A percentile compares a stretch with the other conserved stretches of the same genome.
These are phyloP conservation scores for Drosophila subpulchrella DNA, from an alignment of 1,140 invertebrate genomes.

Conservation along the genomic window DNA sequence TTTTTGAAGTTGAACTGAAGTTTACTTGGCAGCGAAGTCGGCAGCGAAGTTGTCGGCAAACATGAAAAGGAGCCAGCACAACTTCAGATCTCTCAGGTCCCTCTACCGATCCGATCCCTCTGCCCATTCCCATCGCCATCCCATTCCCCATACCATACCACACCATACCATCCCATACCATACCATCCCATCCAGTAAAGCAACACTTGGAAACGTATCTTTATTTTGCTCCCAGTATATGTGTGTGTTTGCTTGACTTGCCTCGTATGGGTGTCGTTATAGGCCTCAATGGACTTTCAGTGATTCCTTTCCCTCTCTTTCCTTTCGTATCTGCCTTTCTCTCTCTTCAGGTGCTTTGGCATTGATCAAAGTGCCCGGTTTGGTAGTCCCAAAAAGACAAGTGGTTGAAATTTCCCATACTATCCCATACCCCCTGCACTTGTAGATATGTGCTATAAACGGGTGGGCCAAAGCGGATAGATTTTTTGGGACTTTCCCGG, in stretches of 20 bases:
- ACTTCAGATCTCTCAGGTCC: slow-evolving; percentile 67
- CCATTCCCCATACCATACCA: slow-evolving; percentile 7
- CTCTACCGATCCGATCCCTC: slow-evolving; percentile 32
- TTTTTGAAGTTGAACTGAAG: slow-evolving; percentile 77
- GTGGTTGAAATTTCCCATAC: slow-evolving; percentile 74
- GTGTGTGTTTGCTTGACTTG: slow-evolving; percentile 27
- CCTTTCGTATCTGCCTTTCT: slow-evolving; percentile 1
- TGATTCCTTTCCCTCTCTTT: slow-evolving; percentile 61
- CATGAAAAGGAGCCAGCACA: slow-evolving; percentile 72
- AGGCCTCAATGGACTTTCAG: slow-evolving; percentile 79
- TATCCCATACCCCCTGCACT: background rate
- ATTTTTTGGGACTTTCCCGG: background rate
- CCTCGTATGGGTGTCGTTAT: slow-evolving; percentile 65
- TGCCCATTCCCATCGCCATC: slow-evolving; percentile 1
- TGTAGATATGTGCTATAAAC: background rate
- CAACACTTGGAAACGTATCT: slow-evolving; percentile 79
- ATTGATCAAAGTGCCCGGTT: slow-evolving; percentile 75
- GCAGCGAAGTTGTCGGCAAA: slow-evolving; percentile 72
- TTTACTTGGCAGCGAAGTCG: slow-evolving; percentile 69
- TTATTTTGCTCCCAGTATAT: slow-evolving; percentile 68
- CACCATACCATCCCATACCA: slow-evolving; percentile 4
- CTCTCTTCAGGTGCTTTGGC: slow-evolving; percentile 27
- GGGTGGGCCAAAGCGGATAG: no score
- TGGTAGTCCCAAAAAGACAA: slow-evolving; percentile 62
- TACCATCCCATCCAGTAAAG: slow-evolving; percentile 45